Evolutionary conservation across 2,797 vertebrate species (phyloP).

Genomic region (Hemitrygon akajei): DNA sequence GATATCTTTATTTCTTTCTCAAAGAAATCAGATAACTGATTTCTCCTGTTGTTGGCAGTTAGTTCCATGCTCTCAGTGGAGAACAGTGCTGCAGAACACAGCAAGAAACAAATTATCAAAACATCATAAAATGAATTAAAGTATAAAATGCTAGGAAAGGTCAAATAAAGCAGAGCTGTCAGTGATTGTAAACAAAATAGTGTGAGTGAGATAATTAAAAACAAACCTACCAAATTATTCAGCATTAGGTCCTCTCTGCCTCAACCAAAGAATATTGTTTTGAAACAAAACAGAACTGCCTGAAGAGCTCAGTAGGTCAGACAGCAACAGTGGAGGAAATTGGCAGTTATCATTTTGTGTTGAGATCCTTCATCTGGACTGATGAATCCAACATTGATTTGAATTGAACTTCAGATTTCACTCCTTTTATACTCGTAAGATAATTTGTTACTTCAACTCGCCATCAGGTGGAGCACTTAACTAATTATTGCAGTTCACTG

Average conservation of each 20-base stretch:
- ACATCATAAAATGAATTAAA: neutral
- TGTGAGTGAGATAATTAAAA: neutral
- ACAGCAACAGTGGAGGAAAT: too few relatives aligned
- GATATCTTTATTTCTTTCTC: neutral
- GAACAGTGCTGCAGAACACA: neutral
- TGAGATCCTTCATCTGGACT: too few relatives aligned
- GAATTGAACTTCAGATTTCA: neutral
- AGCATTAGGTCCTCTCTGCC: neutral
- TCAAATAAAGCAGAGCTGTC: neutral
- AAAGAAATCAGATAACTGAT: neutral
- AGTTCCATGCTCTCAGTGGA: neutral
- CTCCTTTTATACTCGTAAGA: neutral
- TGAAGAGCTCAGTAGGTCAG: too few relatives aligned
- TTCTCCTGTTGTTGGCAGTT: neutral
- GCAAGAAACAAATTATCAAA: neutral
- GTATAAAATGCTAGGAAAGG: neutral
- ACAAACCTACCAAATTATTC: neutral
- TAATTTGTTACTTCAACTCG: neutral
- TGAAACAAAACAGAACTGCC: too few relatives aligned
- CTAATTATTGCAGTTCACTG: neutral
- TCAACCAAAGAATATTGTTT: neutral
- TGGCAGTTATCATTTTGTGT: too few relatives aligned
- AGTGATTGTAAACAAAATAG: neutral
- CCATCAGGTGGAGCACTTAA: conserved; percentile 13
- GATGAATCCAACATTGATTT: neutral